Conservation (phyloP, 2,888 invertebrate genomes). For the Seira ritae region DNA sequence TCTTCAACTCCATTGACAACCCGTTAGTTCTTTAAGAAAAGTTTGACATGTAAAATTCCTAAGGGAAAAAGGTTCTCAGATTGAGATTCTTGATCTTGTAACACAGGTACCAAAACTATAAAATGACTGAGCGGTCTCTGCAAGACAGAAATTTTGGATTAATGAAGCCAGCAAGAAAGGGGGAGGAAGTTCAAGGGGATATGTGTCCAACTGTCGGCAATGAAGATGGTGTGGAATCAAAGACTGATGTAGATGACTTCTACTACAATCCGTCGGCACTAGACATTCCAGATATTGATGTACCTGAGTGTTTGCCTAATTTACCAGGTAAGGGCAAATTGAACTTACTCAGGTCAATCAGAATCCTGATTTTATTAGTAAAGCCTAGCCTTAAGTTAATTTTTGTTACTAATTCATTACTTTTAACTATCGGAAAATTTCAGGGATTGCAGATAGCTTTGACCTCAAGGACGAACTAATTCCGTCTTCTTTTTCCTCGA, state of each 20-base stretch:
- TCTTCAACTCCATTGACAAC: slow-evolving; percentile 72
- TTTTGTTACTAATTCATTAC: no score
- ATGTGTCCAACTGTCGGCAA: slow-evolving; percentile 26
- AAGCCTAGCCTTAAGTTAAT: no score
- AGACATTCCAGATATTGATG: slow-evolving; percentile 72
- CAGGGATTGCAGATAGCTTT: slow-evolving; percentile 69
- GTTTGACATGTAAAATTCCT: background rate
- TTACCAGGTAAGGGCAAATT: slow-evolving; percentile 67
- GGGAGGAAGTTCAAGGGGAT: slow-evolving; percentile 55
- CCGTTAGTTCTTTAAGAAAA: slow-evolving; percentile 63
- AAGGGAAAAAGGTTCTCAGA: background rate
- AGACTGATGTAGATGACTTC: slow-evolving; percentile 69
- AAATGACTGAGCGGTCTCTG: slow-evolving; percentile 55
- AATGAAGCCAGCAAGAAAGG: slow-evolving; percentile 50
- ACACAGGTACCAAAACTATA: slow-evolving; percentile 67
- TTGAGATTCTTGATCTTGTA: background rate
- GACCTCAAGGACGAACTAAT: slow-evolving; percentile 52
- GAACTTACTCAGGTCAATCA: background rate
- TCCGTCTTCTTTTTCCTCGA: slow-evolving; percentile 38
- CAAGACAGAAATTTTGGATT: slow-evolving; percentile 56
- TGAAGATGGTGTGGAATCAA: slow-evolving; percentile 36
- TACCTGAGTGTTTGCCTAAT: slow-evolving; percentile 71
- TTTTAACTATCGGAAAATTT: no score
- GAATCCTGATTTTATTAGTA: no score
- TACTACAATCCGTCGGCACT: slow-evolving; percentile 70